Percentiles rank a stretch among this genome's conserved stretches.
Conservation (phyloP, 2,797 vertebrate species). For the Enoplosus armatus region DNA sequence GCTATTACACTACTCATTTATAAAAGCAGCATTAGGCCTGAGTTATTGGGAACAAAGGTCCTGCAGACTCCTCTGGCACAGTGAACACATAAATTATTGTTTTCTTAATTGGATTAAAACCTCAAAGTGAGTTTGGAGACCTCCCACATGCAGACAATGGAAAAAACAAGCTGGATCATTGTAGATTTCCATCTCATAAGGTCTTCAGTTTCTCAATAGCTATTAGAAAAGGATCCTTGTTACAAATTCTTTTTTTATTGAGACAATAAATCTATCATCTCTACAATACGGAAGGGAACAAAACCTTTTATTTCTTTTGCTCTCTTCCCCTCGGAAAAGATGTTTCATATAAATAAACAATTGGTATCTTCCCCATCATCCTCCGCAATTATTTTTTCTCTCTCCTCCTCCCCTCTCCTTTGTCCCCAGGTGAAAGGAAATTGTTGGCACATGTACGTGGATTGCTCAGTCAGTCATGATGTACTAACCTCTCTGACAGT, state of each 20-base stretch:
- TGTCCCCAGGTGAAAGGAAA: slow-evolving; percentile 80
- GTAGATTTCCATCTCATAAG: slow-evolving; percentile 75
- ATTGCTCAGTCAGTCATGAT: slow-evolving; percentile 76
- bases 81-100: slow-evolving; percentile 72
- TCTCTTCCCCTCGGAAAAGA: slow-evolving; percentile 53
- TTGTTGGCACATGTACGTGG: slow-evolving; percentile 76
- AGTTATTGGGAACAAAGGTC: slow-evolving; percentile 76
- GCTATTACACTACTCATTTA: slow-evolving; percentile 56
- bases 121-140: slow-evolving; percentile 79
- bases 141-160: slow-evolving; percentile 77
- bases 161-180: slow-evolving; percentile 64
- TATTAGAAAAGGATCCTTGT: slow-evolving; percentile 69
- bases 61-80: slow-evolving; percentile 63
- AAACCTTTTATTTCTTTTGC: slow-evolving; percentile 21
- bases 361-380: slow-evolving; percentile 68
- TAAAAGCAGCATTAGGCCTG: slow-evolving; percentile 57
- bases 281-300: slow-evolving; percentile 60
- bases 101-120: slow-evolving; percentile 81
- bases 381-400: slow-evolving; percentile 26
- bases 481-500: slow-evolving; percentile 79
- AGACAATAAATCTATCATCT: slow-evolving; percentile 84
- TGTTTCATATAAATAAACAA: slow-evolving; percentile 80
- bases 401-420: slow-evolving; percentile 47
- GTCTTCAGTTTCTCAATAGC: slow-evolving; percentile 70
- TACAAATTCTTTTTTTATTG: slow-evolving; percentile 85